Percentiles rank a stretch among this genome's conserved stretches.
phyloP scores from a whole-genome alignment of 1,140 invertebrate species.

The Heliothis subflexa region DNA sequence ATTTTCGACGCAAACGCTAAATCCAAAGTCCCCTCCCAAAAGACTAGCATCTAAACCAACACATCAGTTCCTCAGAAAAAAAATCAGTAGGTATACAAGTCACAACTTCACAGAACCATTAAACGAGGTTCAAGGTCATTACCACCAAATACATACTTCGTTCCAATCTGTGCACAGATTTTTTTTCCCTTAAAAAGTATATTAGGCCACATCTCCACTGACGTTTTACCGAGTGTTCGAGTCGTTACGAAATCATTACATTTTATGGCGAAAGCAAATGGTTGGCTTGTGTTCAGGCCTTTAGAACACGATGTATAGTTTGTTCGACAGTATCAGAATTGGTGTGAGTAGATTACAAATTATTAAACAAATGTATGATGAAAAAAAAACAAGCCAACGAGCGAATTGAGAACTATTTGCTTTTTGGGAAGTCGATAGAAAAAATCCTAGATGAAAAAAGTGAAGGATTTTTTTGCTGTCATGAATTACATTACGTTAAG shows the following conservation, averaged over 20 bases:
- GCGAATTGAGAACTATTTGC: no score
- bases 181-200: conserved; percentile 8
- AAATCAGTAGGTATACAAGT: not conserved
- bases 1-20: no score
- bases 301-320: not conserved
- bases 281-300: not conserved
- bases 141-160: not conserved
- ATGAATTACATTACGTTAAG: no score
- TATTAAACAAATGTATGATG: no score
- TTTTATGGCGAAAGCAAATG: not conserved
- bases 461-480: no score
- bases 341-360: not conserved
- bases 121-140: not conserved
- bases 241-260: conserved; percentile 20
- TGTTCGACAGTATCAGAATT: not conserved
- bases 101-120: not conserved
- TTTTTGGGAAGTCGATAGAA: no score
- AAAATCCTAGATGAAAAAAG: no score
- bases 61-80: not conserved
- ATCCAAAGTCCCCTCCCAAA: not conserved
- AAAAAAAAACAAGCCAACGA: no score
- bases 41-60: not conserved
- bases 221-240: conserved; percentile 4
- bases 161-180: not conserved
- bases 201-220: conserved; percentile 16